Conservation (phyloP, 2,888 invertebrate genomes). For the Nomada lathburiana region DNA sequence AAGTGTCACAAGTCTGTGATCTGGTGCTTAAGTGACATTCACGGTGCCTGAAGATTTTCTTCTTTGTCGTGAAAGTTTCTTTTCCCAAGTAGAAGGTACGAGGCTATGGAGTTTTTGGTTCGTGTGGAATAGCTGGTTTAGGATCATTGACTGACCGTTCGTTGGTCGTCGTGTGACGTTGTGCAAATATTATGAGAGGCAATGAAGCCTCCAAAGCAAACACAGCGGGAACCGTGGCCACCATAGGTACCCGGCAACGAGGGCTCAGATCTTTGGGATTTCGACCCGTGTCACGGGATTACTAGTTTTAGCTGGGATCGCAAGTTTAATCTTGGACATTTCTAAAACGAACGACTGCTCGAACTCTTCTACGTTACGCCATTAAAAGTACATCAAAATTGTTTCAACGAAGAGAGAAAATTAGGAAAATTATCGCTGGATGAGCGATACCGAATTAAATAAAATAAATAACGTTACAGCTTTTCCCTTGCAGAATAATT, state of each 20-base stretch:
- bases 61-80: slow-evolving; percentile 1
- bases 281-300: slow-evolving; percentile 80
- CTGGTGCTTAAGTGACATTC: slow-evolving; percentile 8
- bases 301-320: slow-evolving; percentile 74
- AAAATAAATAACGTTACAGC: background rate
- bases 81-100: slow-evolving; percentile 1
- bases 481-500: no score
- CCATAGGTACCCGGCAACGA: slow-evolving; percentile 61
- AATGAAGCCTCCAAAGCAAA: slow-evolving; percentile 83
- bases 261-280: slow-evolving; percentile 68
- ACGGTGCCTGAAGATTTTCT: slow-evolving; percentile 12
- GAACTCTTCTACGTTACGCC: background rate
- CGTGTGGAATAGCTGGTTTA: slow-evolving; percentile 63
- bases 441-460: no score
- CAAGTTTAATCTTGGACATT: slow-evolving; percentile 72
- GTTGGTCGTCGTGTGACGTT: slow-evolving; percentile 77
- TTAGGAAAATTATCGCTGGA: background rate
- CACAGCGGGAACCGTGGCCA: slow-evolving; percentile 66
- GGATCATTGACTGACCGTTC: slow-evolving; percentile 76
- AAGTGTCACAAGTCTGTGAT: background rate
- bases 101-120: slow-evolving; percentile 45
- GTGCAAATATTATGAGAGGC: slow-evolving; percentile 83
- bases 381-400: background rate
- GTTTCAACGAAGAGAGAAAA: background rate
- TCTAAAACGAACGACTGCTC: slow-evolving; percentile 52